phyloP scores from a whole-genome alignment of 2,797 vertebrate genomes.

The Alfaro cultratus region DNA sequence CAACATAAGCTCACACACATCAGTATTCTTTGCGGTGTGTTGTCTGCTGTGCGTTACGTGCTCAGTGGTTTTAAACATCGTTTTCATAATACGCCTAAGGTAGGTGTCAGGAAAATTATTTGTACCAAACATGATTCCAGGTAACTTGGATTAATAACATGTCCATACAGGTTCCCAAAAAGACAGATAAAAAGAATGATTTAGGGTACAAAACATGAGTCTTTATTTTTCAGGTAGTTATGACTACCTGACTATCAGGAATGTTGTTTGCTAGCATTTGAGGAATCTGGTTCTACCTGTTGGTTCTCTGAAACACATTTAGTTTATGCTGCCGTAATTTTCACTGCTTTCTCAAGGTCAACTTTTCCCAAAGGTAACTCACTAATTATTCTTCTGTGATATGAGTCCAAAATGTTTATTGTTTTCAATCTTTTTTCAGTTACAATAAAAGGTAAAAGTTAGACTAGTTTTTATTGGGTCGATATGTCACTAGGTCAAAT shows the following conservation, averaged over 20 bases:
- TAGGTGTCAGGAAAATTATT: background rate
- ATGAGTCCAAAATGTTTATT: background rate
- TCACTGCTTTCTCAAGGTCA: background rate
- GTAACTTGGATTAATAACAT: background rate
- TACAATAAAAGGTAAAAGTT: background rate
- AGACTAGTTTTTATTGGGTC: background rate
- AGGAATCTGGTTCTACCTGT: conserved; percentile 54
- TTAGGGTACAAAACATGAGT: background rate
- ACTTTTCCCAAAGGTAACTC: background rate
- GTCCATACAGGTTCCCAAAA: background rate
- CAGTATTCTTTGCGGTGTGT: background rate
- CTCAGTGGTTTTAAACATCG: background rate
- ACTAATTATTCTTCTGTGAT: background rate
- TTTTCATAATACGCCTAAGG: background rate
- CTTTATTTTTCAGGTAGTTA: background rate
- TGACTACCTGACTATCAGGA: background rate
- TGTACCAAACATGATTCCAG: conserved; percentile 12
- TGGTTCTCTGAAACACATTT: conserved; percentile 23
- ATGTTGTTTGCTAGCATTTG: conserved; percentile 8
- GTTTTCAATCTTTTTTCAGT: background rate
- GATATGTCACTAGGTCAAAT: conserved; percentile 1
- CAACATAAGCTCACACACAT: background rate
- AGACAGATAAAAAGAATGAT: background rate
- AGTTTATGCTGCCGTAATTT: background rate
- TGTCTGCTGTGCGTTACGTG: background rate